Percentiles rank a stretch among this genome's conserved stretches.
Evolutionary conservation across 2,888 invertebrate species (phyloP).

Genomic region (Onthophagus sagittarius): DNA sequence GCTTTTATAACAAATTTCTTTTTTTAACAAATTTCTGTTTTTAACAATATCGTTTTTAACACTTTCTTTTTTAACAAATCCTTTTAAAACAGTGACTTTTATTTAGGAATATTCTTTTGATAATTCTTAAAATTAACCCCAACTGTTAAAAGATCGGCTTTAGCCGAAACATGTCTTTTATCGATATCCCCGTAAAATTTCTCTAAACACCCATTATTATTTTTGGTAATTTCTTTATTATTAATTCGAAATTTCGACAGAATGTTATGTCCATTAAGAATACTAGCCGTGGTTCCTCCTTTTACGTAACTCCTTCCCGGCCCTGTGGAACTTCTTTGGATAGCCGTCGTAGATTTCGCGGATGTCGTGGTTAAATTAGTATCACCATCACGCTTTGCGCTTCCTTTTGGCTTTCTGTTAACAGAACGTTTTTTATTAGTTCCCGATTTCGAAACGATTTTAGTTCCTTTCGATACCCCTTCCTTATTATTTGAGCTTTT

Average conservation of each 20-base stretch:
- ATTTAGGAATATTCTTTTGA: neutral
- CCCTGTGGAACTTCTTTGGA: conserved; percentile 21
- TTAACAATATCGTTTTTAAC: too few relatives aligned
- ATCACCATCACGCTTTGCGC: conserved; percentile 17
- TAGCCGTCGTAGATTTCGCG: conserved; percentile 28
- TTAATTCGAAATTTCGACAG: conserved; percentile 18
- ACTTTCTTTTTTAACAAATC: too few relatives aligned
- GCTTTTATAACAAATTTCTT: too few relatives aligned
- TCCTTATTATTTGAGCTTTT: conserved; percentile 32
- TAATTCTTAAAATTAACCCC: conserved; percentile 14
- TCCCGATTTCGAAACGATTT: conserved; percentile 30
- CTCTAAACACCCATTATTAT: neutral
- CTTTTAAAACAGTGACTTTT: neutral
- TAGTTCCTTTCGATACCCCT: conserved; percentile 38
- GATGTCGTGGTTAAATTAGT: too few relatives aligned
- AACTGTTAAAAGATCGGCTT: conserved; percentile 13
- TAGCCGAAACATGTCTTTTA: neutral
- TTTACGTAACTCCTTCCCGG: conserved; percentile 40
- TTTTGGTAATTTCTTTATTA: conserved; percentile 21
- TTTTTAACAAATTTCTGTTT: too few relatives aligned
- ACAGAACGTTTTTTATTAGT: conserved; percentile 39
- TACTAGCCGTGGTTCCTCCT: conserved; percentile 58
- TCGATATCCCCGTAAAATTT: neutral
- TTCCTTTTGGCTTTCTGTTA: conserved; percentile 37
- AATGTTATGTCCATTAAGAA: conserved; percentile 41